Base-by-base conservation (phyloP, 92 coral and sea anemone genomes). In the Paragorgia papillata region DNA sequence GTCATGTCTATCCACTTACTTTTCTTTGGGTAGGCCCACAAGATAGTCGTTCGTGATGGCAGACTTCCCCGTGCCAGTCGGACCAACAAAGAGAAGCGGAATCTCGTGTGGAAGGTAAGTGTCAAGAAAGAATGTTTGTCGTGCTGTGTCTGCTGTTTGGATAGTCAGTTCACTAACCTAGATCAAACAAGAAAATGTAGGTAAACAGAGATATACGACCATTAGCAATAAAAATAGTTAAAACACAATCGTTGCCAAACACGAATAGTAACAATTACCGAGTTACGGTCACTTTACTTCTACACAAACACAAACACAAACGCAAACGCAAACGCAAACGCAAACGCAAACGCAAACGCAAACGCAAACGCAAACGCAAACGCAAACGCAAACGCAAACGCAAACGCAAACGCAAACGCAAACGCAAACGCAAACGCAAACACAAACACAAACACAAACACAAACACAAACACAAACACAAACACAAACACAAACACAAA, bases 51-150 rank as follows among this genome's bases (percentile, higher is more conserved):
- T 95, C 49, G 99, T 91, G 49, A 95, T 92, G 31, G 99, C 97
- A 0, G 99, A 95, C 59, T 95, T 95, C 9, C 99, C 99, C n/a
- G 99, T 95, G 21, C 99, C 99, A 8, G 99, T 95, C 7, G 99
- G 99, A 9, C 99, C 99, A 50, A 95, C 90, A 20, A 95, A 87
- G 75, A 95, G 80, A 54, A 95, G 33, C 2, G 99, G 99, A 9
- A 84, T 85, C 74, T 85, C 90, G 73, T 95, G 99, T 35, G 89
- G 71, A 54, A 95, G 84, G 65, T 86, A 95, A 15, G 95, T 84
- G 51, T 87, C 86, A 58, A 95, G 74, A 88, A 95, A 95, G 85
- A 91, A 95, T 39, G 85, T 80, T 75, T 95, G 99, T 31, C 97
- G 86, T 3, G 97, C 90, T 39, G 99, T 95, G 31, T 91, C 99